Conservation (phyloP, 2,888 invertebrate genomes). For the Palloptera scutellata region DNA sequence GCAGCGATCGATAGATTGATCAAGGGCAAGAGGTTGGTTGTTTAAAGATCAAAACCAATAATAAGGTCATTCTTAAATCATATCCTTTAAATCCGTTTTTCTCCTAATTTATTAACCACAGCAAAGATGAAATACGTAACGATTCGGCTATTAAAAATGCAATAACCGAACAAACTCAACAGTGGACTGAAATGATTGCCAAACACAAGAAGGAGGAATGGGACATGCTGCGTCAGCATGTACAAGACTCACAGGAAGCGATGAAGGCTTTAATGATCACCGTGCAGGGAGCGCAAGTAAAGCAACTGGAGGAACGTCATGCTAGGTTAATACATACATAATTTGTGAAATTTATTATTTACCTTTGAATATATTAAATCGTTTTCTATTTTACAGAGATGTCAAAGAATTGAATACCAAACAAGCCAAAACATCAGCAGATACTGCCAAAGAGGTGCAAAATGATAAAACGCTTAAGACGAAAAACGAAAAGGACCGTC, state of each 20-base stretch:
- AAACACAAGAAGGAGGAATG: constrained; percentile 84
- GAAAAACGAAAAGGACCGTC: constrained; percentile 94
- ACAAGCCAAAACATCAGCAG: constrained; percentile 96
- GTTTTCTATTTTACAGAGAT: constrained; percentile 70
- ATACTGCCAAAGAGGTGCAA: constrained; percentile 94
- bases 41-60: not conserved
- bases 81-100: not conserved
- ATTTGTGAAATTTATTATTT: not conserved
- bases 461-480: constrained; percentile 97
- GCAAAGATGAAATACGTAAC: constrained; percentile 81
- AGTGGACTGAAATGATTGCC: constrained; percentile 92
- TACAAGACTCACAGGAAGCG: constrained; percentile 82
- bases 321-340: constrained; percentile 65
- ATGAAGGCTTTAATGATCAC: constrained; percentile 81
- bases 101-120: constrained; percentile 54
- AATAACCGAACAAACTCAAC: constrained; percentile 90
- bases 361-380: not conserved
- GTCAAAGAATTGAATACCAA: constrained; percentile 93
- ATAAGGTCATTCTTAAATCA: too few relatives aligned
- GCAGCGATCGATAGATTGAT: constrained; percentile 90
- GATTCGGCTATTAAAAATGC: constrained; percentile 82
- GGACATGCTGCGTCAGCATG: constrained; percentile 79
- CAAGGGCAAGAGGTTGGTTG: constrained; percentile 84
- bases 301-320: constrained; percentile 88
- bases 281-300: constrained; percentile 84